phyloP scores from a whole-genome alignment of 2,113 vertebrate species.

The Pagrus major region DNA sequence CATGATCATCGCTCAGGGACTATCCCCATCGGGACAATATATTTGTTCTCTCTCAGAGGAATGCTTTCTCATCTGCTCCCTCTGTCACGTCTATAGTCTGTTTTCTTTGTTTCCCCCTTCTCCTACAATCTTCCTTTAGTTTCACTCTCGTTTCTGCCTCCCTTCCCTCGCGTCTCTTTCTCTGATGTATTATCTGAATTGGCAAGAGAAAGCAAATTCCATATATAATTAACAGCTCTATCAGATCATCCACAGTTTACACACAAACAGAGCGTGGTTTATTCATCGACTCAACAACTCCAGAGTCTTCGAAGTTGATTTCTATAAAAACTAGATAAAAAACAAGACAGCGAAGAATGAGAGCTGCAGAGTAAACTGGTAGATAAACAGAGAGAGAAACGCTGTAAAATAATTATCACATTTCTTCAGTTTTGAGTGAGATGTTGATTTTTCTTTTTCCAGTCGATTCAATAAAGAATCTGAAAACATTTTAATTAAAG shows the following conservation, averaged over 20 bases:
- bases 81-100: background rate
- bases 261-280: constrained; percentile 55
- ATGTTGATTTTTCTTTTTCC: background rate
- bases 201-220: background rate
- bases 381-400: background rate
- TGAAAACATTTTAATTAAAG: background rate
- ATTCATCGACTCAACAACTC: constrained; percentile 59
- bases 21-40: too few species aligned
- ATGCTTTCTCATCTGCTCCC: background rate
- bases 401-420: background rate
- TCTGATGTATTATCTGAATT: constrained; percentile 11
- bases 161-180: background rate
- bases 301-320: background rate
- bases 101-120: background rate
- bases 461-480: background rate
- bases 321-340: background rate
- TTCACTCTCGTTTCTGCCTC: background rate
- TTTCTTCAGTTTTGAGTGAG: background rate
- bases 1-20: background rate
- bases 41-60: background rate
- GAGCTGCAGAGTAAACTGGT: background rate
- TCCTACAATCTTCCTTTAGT: background rate
- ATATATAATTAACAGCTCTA: constrained; percentile 45
- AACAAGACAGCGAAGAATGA: background rate
- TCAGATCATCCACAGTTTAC: constrained; percentile 33